Conservation (phyloP, 2,888 invertebrate genomes). For the Anoncus sp. region DNA sequence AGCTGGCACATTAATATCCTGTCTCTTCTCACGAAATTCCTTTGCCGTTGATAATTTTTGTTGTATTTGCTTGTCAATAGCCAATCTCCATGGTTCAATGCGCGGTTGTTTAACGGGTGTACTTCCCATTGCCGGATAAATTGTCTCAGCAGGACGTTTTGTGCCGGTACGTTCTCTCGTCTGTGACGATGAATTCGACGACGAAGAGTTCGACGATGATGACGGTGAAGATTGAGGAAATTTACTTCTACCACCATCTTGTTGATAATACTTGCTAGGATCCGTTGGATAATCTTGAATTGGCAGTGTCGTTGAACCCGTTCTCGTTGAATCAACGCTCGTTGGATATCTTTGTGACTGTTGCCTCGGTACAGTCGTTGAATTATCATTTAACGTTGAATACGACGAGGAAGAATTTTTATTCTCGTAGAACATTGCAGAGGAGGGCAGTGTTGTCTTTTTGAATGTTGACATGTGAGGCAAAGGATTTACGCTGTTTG, state of each 20-base stretch:
- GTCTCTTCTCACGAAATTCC: constrained; percentile 73
- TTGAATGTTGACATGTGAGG: constrained; percentile 80
- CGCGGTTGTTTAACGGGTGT: constrained; percentile 84
- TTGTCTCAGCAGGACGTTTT: constrained; percentile 79
- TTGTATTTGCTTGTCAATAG: constrained; percentile 85
- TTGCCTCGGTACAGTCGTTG: constrained; percentile 44
- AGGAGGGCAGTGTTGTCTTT: constrained; percentile 76
- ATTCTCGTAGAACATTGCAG: constrained; percentile 69
- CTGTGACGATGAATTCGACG: constrained; percentile 23
- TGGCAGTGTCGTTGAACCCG: constrained; percentile 67
- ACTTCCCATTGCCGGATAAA: constrained; percentile 76
- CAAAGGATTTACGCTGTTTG: constrained; percentile 71
- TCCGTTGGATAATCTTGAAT: constrained; percentile 75
- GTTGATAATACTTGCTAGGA: constrained; percentile 74
- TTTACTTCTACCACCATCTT: constrained; percentile 69
- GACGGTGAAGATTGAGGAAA: constrained; percentile 48
- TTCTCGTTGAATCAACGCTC: constrained; percentile 69
- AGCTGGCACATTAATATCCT: constrained; percentile 72
- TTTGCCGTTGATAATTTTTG: constrained; percentile 82
- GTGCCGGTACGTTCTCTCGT: constrained; percentile 75
- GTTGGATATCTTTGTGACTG: constrained; percentile 69
- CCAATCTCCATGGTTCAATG: constrained; percentile 84
- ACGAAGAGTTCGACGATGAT: constrained; percentile 26
- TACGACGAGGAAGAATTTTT: constrained; percentile 63
- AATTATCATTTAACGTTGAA: constrained; percentile 36